Evolutionary conservation across 1,140 invertebrate genomes (phyloP).

Genomic region (Nymphalis io): DNA sequence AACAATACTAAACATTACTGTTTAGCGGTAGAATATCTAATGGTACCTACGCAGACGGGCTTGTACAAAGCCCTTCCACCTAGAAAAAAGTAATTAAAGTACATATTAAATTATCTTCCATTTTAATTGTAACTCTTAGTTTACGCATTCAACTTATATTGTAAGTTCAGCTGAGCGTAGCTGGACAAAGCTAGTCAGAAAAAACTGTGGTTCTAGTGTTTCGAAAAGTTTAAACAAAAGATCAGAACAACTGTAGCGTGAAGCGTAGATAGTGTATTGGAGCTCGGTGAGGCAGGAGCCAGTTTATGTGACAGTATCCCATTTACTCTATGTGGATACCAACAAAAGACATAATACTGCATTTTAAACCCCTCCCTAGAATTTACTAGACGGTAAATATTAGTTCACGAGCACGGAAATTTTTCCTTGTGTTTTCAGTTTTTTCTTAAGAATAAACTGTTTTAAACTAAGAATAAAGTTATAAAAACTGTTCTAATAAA

Average conservation of each 20-base stretch:
- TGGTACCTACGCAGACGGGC: too few relatives aligned
- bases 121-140: neutral
- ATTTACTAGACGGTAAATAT: neutral
- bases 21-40: too few relatives aligned
- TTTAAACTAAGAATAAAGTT: neutral
- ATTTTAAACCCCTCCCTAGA: neutral
- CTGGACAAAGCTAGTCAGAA: constrained; percentile 15
- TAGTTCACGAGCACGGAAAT: neutral
- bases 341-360: constrained; percentile 6
- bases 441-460: neutral
- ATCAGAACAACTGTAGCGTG: constrained; percentile 17
- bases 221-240: constrained; percentile 26
- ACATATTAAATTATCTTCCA: neutral
- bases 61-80: too few relatives aligned
- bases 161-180: constrained; percentile 18
- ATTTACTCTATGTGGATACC: constrained; percentile 1
- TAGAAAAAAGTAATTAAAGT: neutral
- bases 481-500: too few relatives aligned
- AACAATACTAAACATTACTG: too few relatives aligned
- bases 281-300: constrained; percentile 8
- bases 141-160: constrained; percentile 4
- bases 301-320: constrained; percentile 22
- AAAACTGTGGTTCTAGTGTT: constrained; percentile 21
- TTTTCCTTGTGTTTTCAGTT: neutral
- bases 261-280: constrained; percentile 27